phyloP scores from a whole-genome alignment of 2,888 invertebrate species.

The Toxonevra muliebris region DNA sequence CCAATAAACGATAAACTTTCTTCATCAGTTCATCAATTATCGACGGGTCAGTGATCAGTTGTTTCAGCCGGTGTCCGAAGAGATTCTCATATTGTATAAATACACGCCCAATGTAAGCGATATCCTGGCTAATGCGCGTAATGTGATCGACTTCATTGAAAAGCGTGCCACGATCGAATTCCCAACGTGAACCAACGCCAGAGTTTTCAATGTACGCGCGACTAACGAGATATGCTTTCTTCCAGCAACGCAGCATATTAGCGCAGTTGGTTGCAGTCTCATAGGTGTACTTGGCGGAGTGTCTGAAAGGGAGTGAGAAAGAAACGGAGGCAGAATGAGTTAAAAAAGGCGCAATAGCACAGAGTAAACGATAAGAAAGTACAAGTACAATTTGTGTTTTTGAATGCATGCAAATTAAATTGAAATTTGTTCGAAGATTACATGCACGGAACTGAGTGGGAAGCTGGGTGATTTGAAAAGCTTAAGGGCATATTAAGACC shows the following conservation, averaged over 20 bases:
- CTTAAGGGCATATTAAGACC: no score
- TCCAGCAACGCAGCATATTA: slow-evolving; percentile 62
- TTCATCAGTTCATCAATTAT: slow-evolving; percentile 86
- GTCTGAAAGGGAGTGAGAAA: slow-evolving; percentile 41
- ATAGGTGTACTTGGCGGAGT: slow-evolving; percentile 55
- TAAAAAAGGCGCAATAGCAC: background rate
- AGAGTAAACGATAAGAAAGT: background rate
- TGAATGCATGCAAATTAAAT: background rate
- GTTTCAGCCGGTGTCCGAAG: slow-evolving; percentile 86
- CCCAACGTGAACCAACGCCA: slow-evolving; percentile 89
- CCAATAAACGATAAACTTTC: slow-evolving; percentile 79
- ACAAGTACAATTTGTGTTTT: background rate
- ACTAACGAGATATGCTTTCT: slow-evolving; percentile 77
- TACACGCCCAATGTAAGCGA: slow-evolving; percentile 81
- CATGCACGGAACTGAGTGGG: background rate
- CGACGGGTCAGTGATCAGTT: slow-evolving; percentile 86
- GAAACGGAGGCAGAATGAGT: slow-evolving; percentile 3
- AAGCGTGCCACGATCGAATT: slow-evolving; percentile 84
- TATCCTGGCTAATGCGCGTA: slow-evolving; percentile 79
- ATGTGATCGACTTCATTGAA: slow-evolving; percentile 89
- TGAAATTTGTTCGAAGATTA: background rate
- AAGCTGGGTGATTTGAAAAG: background rate
- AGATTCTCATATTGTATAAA: slow-evolving; percentile 89
- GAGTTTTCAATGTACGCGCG: slow-evolving; percentile 86
- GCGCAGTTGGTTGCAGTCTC: slow-evolving; percentile 62